These are phyloP conservation scores for Nannospalax galili DNA, from an alignment of 2,113 vertebrate genomes.

Conservation along the genomic window DNA sequence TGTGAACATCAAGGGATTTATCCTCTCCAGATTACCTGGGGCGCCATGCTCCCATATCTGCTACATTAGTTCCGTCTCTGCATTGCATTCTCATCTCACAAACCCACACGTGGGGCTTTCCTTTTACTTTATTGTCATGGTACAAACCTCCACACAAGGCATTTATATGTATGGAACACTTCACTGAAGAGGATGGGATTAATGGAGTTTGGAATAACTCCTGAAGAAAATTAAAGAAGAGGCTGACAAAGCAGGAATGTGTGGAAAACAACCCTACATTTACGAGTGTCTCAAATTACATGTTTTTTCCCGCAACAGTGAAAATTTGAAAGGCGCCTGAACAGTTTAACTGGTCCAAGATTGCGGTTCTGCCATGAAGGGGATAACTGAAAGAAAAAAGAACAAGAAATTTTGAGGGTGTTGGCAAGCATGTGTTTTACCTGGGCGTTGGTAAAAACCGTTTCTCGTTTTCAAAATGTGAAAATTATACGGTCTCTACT, in stretches of 20 bases:
- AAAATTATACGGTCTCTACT: conserved; percentile 62
- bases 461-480: neutral
- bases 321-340: neutral
- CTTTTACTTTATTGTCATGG: neutral
- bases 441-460: neutral
- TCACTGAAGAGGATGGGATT: neutral
- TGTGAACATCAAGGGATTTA: neutral
- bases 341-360: neutral
- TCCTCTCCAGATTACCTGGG: neutral
- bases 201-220: conserved; percentile 10
- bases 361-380: neutral
- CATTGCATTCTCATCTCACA: neutral
- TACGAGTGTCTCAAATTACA: neutral
- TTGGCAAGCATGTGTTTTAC: neutral
- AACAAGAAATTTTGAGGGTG: neutral
- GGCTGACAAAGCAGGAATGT: neutral
- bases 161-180: neutral
- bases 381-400: neutral
- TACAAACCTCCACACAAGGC: neutral
- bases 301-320: neutral
- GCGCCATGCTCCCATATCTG: neutral
- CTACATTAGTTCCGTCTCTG: neutral
- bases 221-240: conserved; percentile 26
- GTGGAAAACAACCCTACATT: neutral
- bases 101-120: neutral